Conservation (phyloP, 2,888 invertebrate species). For the Magallana nippona region DNA sequence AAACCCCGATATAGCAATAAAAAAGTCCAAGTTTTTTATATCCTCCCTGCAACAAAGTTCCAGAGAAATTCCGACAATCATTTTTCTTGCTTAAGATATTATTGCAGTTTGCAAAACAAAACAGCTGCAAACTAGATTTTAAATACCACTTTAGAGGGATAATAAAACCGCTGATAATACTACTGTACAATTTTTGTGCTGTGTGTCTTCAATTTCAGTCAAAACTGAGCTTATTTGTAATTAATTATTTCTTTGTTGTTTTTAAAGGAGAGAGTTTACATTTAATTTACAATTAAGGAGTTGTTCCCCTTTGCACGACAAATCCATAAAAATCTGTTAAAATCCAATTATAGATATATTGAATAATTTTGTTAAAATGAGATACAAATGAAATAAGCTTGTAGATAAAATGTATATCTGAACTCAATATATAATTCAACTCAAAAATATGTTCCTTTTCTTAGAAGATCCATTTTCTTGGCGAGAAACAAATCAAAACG, state of each 20-base stretch:
- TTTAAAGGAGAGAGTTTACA: neutral
- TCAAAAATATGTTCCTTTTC: neutral
- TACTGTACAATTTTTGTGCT: neutral
- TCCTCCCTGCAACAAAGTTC: conserved; percentile 25
- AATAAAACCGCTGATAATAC: conserved; percentile 9
- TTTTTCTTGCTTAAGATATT: conserved; percentile 21
- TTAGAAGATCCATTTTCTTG: neutral
- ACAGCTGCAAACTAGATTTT: conserved; percentile 33
- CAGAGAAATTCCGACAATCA: conserved; percentile 32
- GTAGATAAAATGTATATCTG: no score
- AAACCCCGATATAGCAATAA: conserved; percentile 30
- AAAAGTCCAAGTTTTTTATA: conserved; percentile 25
- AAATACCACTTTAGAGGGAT: conserved; percentile 26
- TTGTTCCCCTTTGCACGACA: neutral
- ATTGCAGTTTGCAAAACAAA: conserved; percentile 32
- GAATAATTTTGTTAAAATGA: no score
- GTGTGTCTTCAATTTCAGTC: neutral
- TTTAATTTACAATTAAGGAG: neutral
- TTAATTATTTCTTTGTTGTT: conserved; percentile 13
- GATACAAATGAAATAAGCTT: no score
- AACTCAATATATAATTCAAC: neutral
- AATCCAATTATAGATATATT: no score
- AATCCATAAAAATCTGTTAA: no score
- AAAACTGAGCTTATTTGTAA: neutral
- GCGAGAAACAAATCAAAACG: neutral